Evolutionary conservation across 1,140 invertebrate genomes (phyloP), one percentile per base, ranked within the genome.

Genomic region (Drosophila littoralis): DNA sequence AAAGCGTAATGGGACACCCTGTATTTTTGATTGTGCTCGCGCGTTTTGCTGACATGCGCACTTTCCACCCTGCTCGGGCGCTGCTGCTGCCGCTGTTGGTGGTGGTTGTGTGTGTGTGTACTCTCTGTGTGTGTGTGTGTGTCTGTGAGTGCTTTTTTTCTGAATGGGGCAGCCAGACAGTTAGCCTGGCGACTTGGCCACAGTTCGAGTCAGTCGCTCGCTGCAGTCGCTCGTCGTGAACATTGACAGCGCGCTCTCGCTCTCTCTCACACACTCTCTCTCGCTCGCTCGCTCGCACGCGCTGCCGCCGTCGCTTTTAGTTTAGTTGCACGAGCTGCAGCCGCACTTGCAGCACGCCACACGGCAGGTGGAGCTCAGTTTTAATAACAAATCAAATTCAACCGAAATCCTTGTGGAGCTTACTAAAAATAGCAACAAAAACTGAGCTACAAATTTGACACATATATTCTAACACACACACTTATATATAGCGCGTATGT

Each of bases 21-120:
- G 38, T 72, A 66, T 66, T 60, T 73, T 61, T 55, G 69, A 35
- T 63, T 79, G 61, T 50, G 50, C 71, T 79, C 59, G 57, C 22
- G 40, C 51, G 55, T 75, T 81, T 17, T 68, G 81, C 81, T 90
- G 85, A 90, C 85, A 84, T 81, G 78, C 78, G 85, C 85, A 90
- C 45, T 75, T 79, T 73, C 45, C 70, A 75, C 81, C 84, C 80
- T 75, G 72, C 52, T 38, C 36, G 22, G 32, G 12, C 52, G 35
- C 50, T 69, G 60, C 61, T 68, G n/a, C 32, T 50, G n/a, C 42
- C 48, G n/a, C 32, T 48, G 38, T 15, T n/a, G 28, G 28, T 45
- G 15, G 32, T 9, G 28, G 32, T 12, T 13, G 32, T 28, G 51
- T 28, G 2, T 36, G 36, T 35, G 12, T 7, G 7, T 42, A 3